Conservation (phyloP, 2,888 invertebrate genomes). For the Caenorhabditis wallacei region DNA sequence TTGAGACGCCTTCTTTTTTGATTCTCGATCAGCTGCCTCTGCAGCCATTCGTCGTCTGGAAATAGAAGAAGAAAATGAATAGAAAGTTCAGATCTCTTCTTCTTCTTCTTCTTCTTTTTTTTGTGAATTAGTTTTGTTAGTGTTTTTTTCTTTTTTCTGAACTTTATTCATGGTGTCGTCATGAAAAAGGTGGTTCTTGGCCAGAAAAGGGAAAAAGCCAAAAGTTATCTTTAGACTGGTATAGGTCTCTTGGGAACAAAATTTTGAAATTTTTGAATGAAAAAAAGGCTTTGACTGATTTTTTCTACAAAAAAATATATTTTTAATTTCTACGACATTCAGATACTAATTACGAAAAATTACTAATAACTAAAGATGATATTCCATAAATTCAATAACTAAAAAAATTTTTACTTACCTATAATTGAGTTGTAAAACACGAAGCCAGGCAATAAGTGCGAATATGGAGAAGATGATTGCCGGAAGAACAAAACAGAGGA, state of each 20-base stretch:
- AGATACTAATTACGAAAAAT: no score
- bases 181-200: constrained; percentile 31
- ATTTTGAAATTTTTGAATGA: constrained; percentile 24
- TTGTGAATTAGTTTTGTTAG: constrained; percentile 38
- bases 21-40: constrained; percentile 60
- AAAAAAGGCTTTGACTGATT: neutral
- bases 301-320: constrained; percentile 10
- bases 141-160: constrained; percentile 11
- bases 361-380: no score
- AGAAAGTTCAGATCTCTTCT: constrained; percentile 18
- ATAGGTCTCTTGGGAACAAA: constrained; percentile 3
- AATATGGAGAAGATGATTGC: constrained; percentile 65
- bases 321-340: no score
- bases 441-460: constrained; percentile 65
- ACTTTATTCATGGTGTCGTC: constrained; percentile 37
- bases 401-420: no score
- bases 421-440: constrained; percentile 61
- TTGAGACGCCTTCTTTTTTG: constrained; percentile 59
- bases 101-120: neutral
- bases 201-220: constrained; percentile 12
- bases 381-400: no score
- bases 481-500: constrained; percentile 66
- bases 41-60: constrained; percentile 63
- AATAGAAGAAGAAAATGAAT: constrained; percentile 27
- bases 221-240: constrained; percentile 30